Evolutionary conservation across 2,113 vertebrate species (phyloP), one percentile per base, ranked within the genome.

Genomic region (Oncorhynchus masou): DNA sequence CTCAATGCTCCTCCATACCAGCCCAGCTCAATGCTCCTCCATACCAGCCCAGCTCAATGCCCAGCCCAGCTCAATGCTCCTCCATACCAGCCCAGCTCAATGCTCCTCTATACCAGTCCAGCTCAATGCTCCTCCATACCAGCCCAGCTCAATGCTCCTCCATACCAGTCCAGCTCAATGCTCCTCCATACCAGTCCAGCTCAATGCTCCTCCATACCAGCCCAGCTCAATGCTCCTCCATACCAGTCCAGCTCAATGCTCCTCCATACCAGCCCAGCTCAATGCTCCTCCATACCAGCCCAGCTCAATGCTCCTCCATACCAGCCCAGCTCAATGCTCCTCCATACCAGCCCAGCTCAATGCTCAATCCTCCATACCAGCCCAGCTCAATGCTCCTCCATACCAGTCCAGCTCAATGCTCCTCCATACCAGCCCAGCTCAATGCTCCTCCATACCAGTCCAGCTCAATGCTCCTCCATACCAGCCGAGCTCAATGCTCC

Each of bases 131-230:
- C 93, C 94, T 93, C 94, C 27, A 27, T 27, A 27, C 27, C 27
- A 88, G 92, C 81, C 93, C 91, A 88, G 92, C 83, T 91, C 88
- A 83, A 90, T 89, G 87, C 88, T 91, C 93, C 94, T 93, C 94
- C 27, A 27, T 27, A 27, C 27, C 27, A 88, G 92, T 81, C 93
- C 91, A 88, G 92, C 83, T 91, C 88, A 83, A 90, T 89, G 87
- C 88, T 91, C 93, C 94, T 93, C 94, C 27, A 27, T 27, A 27
- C 27, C 27, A 88, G 92, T 81, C 93, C 91, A 88, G 92, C 83
- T 91, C 88, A 83, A 90, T 89, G 87, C 88, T 91, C 93, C 94
- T 93, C 94, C 27, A 27, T 27, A 27, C 27, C 27, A 88, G 92
- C 81, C 93, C 91, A 88, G 92, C 83, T 91, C 88, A 83, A 90